phyloP scores from a whole-genome alignment of 2,888 invertebrate genomes.

The Drosophila flavopinicola region DNA sequence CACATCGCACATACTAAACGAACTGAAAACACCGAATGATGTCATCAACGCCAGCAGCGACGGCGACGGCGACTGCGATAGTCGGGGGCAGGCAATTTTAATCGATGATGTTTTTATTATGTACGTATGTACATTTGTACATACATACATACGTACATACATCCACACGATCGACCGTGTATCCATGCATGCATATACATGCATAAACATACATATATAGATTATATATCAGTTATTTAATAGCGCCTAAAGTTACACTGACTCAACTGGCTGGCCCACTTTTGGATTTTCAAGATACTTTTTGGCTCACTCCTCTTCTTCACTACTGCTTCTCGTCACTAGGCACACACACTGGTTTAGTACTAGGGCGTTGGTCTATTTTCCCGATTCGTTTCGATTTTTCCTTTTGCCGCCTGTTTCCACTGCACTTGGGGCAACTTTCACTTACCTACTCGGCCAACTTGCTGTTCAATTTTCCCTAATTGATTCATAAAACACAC shows the following conservation, averaged over 20 bases:
- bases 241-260: slow-evolving; percentile 27
- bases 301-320: slow-evolving; percentile 38
- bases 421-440: slow-evolving; percentile 45
- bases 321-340: slow-evolving; percentile 21
- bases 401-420: slow-evolving; percentile 47
- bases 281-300: slow-evolving; percentile 65
- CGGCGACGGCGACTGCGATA: slow-evolving; percentile 41
- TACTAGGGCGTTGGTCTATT: slow-evolving; percentile 72
- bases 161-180: slow-evolving; percentile 19
- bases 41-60: slow-evolving; percentile 68
- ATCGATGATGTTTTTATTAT: slow-evolving; percentile 76
- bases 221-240: slow-evolving; percentile 50
- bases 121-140: slow-evolving; percentile 25
- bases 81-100: slow-evolving; percentile 68
- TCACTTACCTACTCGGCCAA: slow-evolving; percentile 72
- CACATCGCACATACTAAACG: slow-evolving; percentile 38
- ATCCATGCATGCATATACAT: slow-evolving; percentile 24
- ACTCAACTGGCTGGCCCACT: slow-evolving; percentile 52
- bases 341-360: slow-evolving; percentile 25
- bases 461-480: slow-evolving; percentile 59
- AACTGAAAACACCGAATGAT: slow-evolving; percentile 69
- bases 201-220: slow-evolving; percentile 16
- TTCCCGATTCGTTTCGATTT: slow-evolving; percentile 35
- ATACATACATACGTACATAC: slow-evolving; percentile 15
- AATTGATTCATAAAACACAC: slow-evolving; percentile 72